Evolutionary conservation across 1,140 invertebrate species (phyloP).

Genomic region (Eriosoma lanigerum): DNA sequence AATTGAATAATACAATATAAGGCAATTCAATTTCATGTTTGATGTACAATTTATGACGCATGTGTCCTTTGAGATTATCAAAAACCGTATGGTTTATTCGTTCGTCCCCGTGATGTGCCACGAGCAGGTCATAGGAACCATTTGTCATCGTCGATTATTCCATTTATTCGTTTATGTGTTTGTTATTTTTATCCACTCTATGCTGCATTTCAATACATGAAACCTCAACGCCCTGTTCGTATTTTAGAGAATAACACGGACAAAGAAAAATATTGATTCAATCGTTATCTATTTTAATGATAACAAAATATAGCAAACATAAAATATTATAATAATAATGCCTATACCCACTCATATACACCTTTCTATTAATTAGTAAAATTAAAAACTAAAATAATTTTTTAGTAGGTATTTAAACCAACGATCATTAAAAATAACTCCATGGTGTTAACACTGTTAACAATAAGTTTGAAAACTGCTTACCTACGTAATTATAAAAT

Average conservation of each 20-base stretch:
- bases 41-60: not conserved
- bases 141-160: not conserved
- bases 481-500: too few relatives aligned
- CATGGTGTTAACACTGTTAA: too few relatives aligned
- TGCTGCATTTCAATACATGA: not conserved
- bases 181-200: not conserved
- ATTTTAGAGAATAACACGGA: too few relatives aligned
- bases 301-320: too few relatives aligned
- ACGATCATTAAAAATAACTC: too few relatives aligned
- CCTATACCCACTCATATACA: too few relatives aligned
- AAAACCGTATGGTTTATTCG: not conserved
- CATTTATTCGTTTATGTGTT: not conserved
- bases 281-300: not conserved
- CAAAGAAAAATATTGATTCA: not conserved
- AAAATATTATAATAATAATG: too few relatives aligned
- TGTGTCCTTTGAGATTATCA: not conserved
- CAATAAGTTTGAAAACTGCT: too few relatives aligned
- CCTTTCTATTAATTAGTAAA: too few relatives aligned
- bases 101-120: not conserved
- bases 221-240: too few relatives aligned
- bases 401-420: too few relatives aligned
- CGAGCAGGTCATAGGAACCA: not conserved
- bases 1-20: not conserved
- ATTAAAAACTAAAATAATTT: too few relatives aligned
- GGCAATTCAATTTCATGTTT: not conserved